phyloP scores from a whole-genome alignment of 2,797 vertebrate species.

The Alfaro cultratus region DNA sequence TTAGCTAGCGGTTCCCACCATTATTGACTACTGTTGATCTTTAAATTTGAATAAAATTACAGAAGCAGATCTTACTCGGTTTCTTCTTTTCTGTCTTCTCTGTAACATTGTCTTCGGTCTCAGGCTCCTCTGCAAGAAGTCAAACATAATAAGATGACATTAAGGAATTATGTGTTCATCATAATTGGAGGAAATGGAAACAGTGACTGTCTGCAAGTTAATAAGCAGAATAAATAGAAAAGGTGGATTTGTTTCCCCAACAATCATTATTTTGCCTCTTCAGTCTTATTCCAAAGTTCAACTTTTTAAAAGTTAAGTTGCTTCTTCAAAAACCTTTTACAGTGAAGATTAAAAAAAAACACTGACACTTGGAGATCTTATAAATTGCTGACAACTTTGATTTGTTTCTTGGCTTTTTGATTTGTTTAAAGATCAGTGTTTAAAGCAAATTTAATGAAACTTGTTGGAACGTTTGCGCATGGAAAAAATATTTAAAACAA shows the following conservation, averaged over 20 bases:
- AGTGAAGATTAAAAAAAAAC: neutral
- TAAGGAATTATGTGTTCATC: neutral
- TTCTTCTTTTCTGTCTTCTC: conserved; percentile 79
- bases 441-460: neutral
- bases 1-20: too few species aligned
- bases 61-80: conserved; percentile 59
- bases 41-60: neutral
- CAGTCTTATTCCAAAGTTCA: neutral
- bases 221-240: neutral
- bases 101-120: conserved; percentile 59
- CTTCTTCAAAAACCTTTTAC: neutral
- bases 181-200: neutral
- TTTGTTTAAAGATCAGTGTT: neutral
- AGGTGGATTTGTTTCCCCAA: neutral
- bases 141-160: neutral
- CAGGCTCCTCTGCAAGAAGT: conserved; percentile 59
- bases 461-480: neutral
- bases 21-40: neutral
- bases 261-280: neutral
- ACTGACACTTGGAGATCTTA: neutral
- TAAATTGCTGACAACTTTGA: neutral
- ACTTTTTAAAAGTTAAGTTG: neutral
- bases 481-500: neutral
- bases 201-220: conserved; percentile 31
- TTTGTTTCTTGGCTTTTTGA: neutral